phyloP scores from a whole-genome alignment of 2,113 vertebrate genomes.

The Verasper variegatus region DNA sequence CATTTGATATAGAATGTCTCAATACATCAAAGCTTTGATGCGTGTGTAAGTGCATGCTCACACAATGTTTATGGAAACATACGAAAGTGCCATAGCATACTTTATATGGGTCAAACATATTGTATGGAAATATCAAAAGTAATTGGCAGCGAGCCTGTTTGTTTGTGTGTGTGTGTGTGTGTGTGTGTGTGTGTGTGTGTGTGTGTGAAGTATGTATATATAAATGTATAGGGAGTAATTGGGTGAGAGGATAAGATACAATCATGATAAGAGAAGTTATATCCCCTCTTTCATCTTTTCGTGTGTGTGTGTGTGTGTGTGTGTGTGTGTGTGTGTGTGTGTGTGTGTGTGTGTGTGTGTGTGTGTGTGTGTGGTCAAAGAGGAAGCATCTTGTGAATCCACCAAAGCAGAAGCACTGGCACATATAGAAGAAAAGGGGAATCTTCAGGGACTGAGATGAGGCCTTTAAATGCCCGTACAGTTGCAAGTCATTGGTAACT shows the following conservation, averaged over 20 bases:
- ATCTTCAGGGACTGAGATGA: slow-evolving; percentile 38
- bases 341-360: slow-evolving; percentile 6
- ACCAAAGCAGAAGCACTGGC: slow-evolving; percentile 47
- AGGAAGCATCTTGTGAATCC: slow-evolving; percentile 51
- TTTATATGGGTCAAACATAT: slow-evolving; percentile 68
- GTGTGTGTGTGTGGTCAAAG: slow-evolving; percentile 33
- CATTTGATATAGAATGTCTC: slow-evolving; percentile 29
- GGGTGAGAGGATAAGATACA: neutral
- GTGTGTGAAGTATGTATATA: neutral
- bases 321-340: slow-evolving; percentile 1
- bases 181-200: slow-evolving; percentile 22
- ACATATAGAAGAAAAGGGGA: slow-evolving; percentile 17
- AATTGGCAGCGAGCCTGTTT: slow-evolving; percentile 57
- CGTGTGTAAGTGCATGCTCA: neutral
- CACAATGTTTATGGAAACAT: slow-evolving; percentile 16
- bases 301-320: slow-evolving; percentile 8
- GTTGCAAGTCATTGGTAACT: slow-evolving; percentile 5
- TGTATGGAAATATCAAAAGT: slow-evolving; percentile 67
- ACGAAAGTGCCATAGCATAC: slow-evolving; percentile 30
- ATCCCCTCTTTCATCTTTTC: slow-evolving; percentile 46
- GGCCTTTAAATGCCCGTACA: slow-evolving; percentile 10
- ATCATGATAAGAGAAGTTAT: slow-evolving; percentile 23
- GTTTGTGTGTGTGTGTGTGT: neutral
- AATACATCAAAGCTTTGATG: slow-evolving; percentile 58
- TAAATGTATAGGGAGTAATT: slow-evolving; percentile 40